These are phyloP conservation scores for Gymnopithys bicolor DNA, from an alignment of 2,797 vertebrate genomes.

Conservation along the genomic window DNA sequence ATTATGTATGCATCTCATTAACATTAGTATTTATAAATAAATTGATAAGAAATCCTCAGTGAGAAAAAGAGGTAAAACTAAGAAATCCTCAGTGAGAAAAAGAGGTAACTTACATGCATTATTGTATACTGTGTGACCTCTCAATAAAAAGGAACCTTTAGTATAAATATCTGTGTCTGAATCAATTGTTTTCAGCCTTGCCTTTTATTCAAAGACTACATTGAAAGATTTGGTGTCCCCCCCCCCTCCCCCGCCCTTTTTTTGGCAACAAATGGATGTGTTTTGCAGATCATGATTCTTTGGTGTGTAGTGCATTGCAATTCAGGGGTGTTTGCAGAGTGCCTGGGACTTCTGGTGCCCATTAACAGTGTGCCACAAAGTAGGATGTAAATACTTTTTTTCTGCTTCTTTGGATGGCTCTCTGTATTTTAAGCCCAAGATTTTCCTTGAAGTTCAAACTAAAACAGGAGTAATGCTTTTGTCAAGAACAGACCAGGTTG, in stretches of 20 bases:
- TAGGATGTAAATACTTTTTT: background rate
- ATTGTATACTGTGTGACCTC: constrained; percentile 3
- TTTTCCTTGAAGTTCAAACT: background rate
- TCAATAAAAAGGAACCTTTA: constrained; percentile 6
- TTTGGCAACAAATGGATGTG: background rate
- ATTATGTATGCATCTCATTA: background rate
- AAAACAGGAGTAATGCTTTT: background rate
- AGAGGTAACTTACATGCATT: background rate
- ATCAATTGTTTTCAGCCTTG: background rate
- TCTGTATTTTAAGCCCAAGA: background rate
- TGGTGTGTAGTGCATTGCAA: background rate
- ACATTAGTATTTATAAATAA: background rate
- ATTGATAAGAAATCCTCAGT: background rate
- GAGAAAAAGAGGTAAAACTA: background rate
- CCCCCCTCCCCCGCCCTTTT: rapidly evolving
- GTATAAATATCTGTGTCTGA: background rate
- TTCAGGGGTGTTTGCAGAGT: background rate
- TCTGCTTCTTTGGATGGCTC: background rate
- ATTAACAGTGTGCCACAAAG: background rate
- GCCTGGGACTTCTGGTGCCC: background rate
- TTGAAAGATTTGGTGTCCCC: background rate
- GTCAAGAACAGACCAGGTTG: background rate
- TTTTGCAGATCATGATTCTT: background rate
- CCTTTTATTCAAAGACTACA: background rate
- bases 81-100: background rate